A percentile compares a stretch with the other conserved stretches of the same genome.
Conservation (phyloP, 2,888 invertebrate genomes). For the Thymelicus sylvestris region DNA sequence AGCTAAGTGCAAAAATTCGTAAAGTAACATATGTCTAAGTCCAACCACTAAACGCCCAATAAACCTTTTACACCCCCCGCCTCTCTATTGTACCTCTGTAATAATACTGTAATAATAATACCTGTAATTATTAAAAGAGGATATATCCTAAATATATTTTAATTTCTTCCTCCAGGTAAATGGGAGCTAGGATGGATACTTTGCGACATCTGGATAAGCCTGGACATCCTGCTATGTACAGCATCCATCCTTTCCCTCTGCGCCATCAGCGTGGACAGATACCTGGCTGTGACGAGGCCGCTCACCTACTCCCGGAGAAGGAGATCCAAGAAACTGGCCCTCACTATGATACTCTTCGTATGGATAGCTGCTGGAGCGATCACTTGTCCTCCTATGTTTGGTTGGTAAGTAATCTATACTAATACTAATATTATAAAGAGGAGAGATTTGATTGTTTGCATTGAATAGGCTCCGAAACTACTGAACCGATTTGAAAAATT, state of each 20-base stretch:
- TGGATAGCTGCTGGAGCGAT: constrained; percentile 96
- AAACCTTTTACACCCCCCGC: no score
- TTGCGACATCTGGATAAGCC: constrained; percentile 96
- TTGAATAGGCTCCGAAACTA: no score
- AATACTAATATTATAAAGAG: no score
- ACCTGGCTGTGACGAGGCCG: constrained; percentile 97
- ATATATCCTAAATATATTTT: no score
- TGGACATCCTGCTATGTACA: constrained; percentile 96
- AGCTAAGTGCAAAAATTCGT: no score
- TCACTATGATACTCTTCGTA: constrained; percentile 94
- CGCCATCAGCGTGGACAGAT: constrained; percentile 95
- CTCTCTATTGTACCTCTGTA: no score
- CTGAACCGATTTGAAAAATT: no score
- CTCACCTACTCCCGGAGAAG: constrained; percentile 95
- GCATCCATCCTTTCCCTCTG: constrained; percentile 96
- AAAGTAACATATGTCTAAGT: no score
- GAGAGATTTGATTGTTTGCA: no score
- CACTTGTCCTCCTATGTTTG: constrained; percentile 97
- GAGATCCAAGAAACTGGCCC: constrained; percentile 92
- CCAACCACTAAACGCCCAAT: no score
- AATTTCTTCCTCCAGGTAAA: constrained; percentile 78
- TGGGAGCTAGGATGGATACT: constrained; percentile 97
- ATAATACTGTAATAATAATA: no score
- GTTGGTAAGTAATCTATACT: constrained; percentile 87
- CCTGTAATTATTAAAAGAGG: no score